phyloP scores from a whole-genome alignment of 1,140 invertebrate species.

The Eubasilissa regina region DNA sequence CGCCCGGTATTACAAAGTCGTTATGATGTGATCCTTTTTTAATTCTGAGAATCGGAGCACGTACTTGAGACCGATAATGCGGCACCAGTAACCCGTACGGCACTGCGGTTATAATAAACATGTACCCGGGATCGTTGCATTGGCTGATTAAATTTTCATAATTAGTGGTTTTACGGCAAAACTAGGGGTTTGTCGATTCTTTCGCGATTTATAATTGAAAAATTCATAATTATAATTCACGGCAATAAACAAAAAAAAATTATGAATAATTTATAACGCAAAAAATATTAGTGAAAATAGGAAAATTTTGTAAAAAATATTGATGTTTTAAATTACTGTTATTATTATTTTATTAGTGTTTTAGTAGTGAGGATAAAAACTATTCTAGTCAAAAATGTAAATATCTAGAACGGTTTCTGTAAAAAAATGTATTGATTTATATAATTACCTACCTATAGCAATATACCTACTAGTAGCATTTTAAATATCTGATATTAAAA shows the following conservation, averaged over 20 bases:
- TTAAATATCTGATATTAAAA: too few species aligned
- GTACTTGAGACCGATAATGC: constrained; percentile 28
- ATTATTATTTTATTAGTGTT: too few species aligned
- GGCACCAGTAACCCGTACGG: constrained; percentile 26
- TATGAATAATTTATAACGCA: too few species aligned
- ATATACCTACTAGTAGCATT: too few species aligned
- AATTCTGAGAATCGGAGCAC: neutral
- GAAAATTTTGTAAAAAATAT: too few species aligned
- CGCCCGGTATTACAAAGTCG: neutral
- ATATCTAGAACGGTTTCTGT: too few species aligned
- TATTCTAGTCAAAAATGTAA: too few species aligned
- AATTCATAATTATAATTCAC: neutral
- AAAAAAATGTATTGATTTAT: too few species aligned
- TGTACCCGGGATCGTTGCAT: constrained; percentile 17
- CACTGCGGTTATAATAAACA: constrained; percentile 48
- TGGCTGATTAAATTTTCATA: constrained; percentile 35
- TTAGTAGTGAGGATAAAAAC: too few species aligned
- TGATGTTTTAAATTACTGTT: too few species aligned
- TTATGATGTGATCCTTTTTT: neutral
- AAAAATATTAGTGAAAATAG: too few species aligned
- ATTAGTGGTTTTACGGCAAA: constrained; percentile 2
- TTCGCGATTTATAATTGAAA: neutral
- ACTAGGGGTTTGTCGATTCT: neutral
- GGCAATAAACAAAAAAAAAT: neutral
- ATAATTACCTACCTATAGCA: too few species aligned